Evolutionary conservation across 1,140 invertebrate species (phyloP).

Genomic region (Drosophila murphyi): DNA sequence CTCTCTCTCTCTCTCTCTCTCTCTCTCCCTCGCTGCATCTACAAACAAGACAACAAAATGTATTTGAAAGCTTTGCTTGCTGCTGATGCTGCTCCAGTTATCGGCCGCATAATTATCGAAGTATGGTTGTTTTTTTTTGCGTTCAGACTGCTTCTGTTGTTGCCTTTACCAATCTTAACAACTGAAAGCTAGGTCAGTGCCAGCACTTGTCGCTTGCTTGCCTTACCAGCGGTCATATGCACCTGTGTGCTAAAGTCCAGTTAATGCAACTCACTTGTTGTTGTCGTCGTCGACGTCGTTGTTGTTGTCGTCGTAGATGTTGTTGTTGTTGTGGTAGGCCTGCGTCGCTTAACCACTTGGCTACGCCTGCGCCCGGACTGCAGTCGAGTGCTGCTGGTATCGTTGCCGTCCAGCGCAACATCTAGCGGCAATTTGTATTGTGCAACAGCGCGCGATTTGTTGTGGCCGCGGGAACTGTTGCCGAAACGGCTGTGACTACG

Average conservation of each 20-base stretch:
- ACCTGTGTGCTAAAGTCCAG: slow-evolving; percentile 32
- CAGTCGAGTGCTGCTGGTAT: background rate
- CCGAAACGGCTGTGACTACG: slow-evolving; percentile 32
- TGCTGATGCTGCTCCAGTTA: slow-evolving; percentile 60
- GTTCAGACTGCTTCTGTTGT: slow-evolving; percentile 42
- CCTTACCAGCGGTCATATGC: slow-evolving; percentile 50
- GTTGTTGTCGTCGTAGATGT: slow-evolving; percentile 47
- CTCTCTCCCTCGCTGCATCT: slow-evolving; percentile 1
- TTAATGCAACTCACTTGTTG: slow-evolving; percentile 67
- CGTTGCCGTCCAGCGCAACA: slow-evolving; percentile 1
- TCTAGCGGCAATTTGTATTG: slow-evolving; percentile 66
- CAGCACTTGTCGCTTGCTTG: slow-evolving; percentile 60
- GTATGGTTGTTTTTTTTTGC: slow-evolving; percentile 14
- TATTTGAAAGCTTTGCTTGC: slow-evolving; percentile 54
- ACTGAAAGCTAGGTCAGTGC: slow-evolving; percentile 75
- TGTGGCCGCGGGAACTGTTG: slow-evolving; percentile 38
- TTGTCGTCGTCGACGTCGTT: slow-evolving; percentile 46
- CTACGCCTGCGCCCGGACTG: slow-evolving; percentile 56
- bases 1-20: background rate
- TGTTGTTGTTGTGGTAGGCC: slow-evolving; percentile 44
- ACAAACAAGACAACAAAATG: slow-evolving; percentile 18
- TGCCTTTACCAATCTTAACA: slow-evolving; percentile 57
- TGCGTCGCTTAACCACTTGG: slow-evolving; percentile 60
- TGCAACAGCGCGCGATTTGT: slow-evolving; percentile 59
- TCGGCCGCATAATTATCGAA: slow-evolving; percentile 57